Conservation (phyloP, 2,797 vertebrate species). For the Pygocentrus nattereri region DNA sequence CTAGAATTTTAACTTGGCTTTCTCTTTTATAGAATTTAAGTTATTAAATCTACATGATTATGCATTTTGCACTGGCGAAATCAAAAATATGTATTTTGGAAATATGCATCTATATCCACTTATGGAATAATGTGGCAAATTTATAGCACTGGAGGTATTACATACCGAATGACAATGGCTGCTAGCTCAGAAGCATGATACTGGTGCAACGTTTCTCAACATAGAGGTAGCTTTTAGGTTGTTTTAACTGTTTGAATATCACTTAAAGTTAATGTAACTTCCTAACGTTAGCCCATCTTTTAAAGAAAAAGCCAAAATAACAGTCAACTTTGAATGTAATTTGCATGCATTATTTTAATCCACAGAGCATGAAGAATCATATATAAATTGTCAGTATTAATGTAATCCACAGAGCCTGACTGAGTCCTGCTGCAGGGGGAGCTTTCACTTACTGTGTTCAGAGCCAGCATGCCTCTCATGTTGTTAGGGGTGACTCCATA, state of each 20-base stretch:
- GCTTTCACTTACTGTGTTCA: conserved; percentile 85
- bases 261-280: too few species aligned
- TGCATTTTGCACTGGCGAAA: not conserved
- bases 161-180: not conserved
- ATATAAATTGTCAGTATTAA: not conserved
- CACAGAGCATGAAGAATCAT: too few species aligned
- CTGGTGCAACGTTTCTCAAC: not conserved
- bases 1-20: not conserved
- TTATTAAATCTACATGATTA: not conserved
- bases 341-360: too few species aligned
- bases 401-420: not conserved
- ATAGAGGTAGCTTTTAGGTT: not conserved
- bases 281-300: too few species aligned
- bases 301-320: too few species aligned
- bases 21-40: too few species aligned
- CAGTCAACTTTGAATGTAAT: too few species aligned
- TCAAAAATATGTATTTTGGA: not conserved
- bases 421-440: not conserved
- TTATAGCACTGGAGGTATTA: not conserved
- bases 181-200: not conserved
- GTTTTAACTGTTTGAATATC: too few species aligned
- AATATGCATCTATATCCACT: not conserved
- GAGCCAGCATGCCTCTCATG: conserved; percentile 88
- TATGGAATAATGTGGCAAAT: not conserved
- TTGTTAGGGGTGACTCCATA: conserved; percentile 90